Percentiles rank a stretch among this genome's conserved stretches.
These are phyloP conservation scores for Chaenocephalus aceratus DNA, from an alignment of 2,113 vertebrate species.

Conservation along the genomic window DNA sequence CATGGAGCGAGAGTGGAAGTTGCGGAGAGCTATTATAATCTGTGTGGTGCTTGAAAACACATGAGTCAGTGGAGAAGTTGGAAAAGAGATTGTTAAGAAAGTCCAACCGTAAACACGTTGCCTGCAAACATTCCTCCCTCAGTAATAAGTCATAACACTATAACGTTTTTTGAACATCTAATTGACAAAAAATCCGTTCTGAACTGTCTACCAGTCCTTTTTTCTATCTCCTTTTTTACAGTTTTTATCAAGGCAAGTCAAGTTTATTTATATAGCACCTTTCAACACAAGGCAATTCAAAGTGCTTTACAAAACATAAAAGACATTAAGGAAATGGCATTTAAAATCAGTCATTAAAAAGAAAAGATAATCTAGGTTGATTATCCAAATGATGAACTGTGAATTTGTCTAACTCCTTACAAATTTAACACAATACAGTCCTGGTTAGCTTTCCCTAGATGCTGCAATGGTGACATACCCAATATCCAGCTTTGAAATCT, in stretches of 20 bases:
- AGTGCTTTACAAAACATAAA: no score
- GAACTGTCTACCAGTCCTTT: not conserved
- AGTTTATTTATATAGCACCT: no score
- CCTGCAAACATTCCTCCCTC: not conserved
- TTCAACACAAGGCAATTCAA: no score
- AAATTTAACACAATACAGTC: not conserved
- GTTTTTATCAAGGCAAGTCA: not conserved
- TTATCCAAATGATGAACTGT: not conserved
- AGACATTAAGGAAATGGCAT: no score
- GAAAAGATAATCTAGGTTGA: not conserved
- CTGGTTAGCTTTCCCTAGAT: no score
- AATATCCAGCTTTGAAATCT: not conserved
- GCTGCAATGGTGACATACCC: not conserved
- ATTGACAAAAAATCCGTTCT: not conserved
- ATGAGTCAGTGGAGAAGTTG: constrained; percentile 8
- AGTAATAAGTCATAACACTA: constrained; percentile 4
- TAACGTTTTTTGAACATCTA: constrained; percentile 14
- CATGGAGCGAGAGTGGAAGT: constrained; percentile 1
- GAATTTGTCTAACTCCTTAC: not conserved
- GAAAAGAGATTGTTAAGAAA: constrained; percentile 33
- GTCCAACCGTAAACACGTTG: constrained; percentile 21
- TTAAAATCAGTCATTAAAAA: no score
- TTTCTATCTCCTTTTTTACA: not conserved
- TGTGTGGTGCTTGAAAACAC: constrained; percentile 1
- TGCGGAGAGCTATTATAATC: no score